phyloP scores from a whole-genome alignment of 1,140 invertebrate genomes.

The Gryon sp. region DNA sequence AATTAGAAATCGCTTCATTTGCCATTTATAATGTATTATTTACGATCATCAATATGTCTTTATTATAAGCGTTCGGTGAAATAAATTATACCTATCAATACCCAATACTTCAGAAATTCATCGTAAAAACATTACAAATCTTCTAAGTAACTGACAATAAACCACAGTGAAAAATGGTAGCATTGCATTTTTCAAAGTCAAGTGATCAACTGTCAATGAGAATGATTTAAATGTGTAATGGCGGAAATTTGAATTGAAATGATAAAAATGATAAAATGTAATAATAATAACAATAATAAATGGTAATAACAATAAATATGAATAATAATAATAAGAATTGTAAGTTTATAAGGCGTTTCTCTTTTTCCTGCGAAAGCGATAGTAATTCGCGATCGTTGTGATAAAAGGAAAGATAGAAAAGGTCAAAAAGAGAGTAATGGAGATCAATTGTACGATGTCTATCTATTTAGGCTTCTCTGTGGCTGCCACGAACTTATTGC shows the following conservation, averaged over 20 bases:
- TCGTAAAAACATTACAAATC: background rate
- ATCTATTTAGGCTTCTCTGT: constrained; percentile 55
- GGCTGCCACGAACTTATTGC: constrained; percentile 48
- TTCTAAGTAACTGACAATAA: background rate
- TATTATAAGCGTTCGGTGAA: background rate
- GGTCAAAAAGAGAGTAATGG: constrained; percentile 60
- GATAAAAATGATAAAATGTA: constrained; percentile 1
- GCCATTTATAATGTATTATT: constrained; percentile 19
- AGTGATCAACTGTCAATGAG: constrained; percentile 13
- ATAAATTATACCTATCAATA: constrained; percentile 18
- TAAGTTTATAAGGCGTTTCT: constrained; percentile 19
- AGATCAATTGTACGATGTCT: constrained; percentile 58
- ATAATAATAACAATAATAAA: constrained; percentile 15
- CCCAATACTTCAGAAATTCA: background rate
- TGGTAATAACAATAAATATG: too few relatives aligned
- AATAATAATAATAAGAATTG: constrained; percentile 2
- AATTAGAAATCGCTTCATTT: too few relatives aligned
- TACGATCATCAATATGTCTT: constrained; percentile 12
- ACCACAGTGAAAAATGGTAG: background rate
- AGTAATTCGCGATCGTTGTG: constrained; percentile 26
- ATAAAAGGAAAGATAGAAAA: constrained; percentile 49
- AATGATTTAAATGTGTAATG: background rate
- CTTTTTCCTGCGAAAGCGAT: constrained; percentile 46
- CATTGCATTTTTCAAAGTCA: constrained; percentile 7
- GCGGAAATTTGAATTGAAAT: constrained; percentile 5